Percentiles rank a stretch among this genome's conserved stretches.
These are phyloP conservation scores for Onychomys torridus DNA, from an alignment of 2,797 vertebrate genomes.

Conservation along the genomic window DNA sequence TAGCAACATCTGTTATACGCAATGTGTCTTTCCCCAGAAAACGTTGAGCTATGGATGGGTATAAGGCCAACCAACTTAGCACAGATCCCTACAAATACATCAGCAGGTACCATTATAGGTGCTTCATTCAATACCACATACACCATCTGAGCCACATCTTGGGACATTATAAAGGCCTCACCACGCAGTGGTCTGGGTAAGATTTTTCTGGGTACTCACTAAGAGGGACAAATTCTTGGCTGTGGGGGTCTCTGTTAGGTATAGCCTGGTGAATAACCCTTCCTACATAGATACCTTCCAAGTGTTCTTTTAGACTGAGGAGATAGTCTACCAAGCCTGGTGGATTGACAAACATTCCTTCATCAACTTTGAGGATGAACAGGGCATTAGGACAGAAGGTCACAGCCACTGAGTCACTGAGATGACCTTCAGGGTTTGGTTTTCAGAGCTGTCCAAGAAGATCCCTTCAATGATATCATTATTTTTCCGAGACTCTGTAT, in stretches of 20 bases:
- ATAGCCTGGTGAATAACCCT: conserved; percentile 90
- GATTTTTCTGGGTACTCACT: conserved; percentile 89
- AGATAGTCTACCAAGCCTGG: conserved; percentile 90
- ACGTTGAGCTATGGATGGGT: conserved; percentile 93
- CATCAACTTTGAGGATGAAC: conserved; percentile 92
- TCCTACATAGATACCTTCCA: conserved; percentile 93
- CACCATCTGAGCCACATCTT: conserved; percentile 94
- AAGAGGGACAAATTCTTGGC: conserved; percentile 87
- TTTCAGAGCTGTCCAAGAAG: conserved; percentile 87
- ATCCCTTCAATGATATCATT: conserved; percentile 89
- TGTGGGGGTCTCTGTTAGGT: conserved; percentile 90
- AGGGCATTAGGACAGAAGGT: conserved; percentile 92
- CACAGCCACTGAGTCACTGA: conserved; percentile 91
- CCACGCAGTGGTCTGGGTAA: conserved; percentile 93
- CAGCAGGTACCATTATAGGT: conserved; percentile 85
- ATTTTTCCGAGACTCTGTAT: conserved; percentile 84
- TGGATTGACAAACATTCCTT: conserved; percentile 91
- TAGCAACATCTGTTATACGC: conserved; percentile 96
- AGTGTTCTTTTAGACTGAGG: conserved; percentile 89
- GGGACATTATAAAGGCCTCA: conserved; percentile 92
- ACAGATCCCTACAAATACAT: conserved; percentile 92
- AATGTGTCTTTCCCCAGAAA: conserved; percentile 92
- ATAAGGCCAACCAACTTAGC: conserved; percentile 90
- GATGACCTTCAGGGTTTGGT: conserved; percentile 87
- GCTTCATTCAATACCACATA: conserved; percentile 88